Percentiles rank a stretch among this genome's conserved stretches.
Conservation (phyloP, 1,140 invertebrate genomes). For the Drosophila sulfurigaster region DNA sequence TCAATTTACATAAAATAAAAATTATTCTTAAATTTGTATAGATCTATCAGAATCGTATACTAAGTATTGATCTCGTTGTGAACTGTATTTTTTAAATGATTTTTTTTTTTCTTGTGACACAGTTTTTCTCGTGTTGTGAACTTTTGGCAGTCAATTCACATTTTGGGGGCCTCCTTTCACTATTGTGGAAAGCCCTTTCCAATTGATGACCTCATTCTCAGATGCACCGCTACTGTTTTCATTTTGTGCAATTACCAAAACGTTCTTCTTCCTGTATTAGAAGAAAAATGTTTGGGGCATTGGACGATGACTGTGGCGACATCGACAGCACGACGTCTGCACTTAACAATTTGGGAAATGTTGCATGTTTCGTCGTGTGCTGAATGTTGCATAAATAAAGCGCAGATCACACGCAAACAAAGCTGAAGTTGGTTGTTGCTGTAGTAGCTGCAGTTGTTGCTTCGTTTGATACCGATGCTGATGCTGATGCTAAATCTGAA, state of each 20-base stretch:
- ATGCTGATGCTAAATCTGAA: conserved; percentile 40
- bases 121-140: background rate
- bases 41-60: no score
- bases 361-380: conserved; percentile 81
- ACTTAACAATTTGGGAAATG: conserved; percentile 81
- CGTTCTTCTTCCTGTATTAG: conserved; percentile 67
- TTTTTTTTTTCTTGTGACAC: background rate
- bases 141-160: background rate
- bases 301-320: conserved; percentile 25
- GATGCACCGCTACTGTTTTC: conserved; percentile 68
- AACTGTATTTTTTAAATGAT: no score
- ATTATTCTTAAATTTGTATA: no score
- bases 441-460: conserved; percentile 24
- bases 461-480: conserved; percentile 24
- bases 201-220: conserved; percentile 69
- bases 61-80: no score
- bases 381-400: conserved; percentile 83
- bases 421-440: conserved; percentile 40
- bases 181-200: conserved; percentile 13
- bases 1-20: no score
- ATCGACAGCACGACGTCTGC: conserved; percentile 70
- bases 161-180: conserved; percentile 11
- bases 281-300: conserved; percentile 51
- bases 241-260: conserved; percentile 68
- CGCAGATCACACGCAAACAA: conserved; percentile 81